phyloP scores from a whole-genome alignment of 2,113 vertebrate genomes.

The Petromus typicus region DNA sequence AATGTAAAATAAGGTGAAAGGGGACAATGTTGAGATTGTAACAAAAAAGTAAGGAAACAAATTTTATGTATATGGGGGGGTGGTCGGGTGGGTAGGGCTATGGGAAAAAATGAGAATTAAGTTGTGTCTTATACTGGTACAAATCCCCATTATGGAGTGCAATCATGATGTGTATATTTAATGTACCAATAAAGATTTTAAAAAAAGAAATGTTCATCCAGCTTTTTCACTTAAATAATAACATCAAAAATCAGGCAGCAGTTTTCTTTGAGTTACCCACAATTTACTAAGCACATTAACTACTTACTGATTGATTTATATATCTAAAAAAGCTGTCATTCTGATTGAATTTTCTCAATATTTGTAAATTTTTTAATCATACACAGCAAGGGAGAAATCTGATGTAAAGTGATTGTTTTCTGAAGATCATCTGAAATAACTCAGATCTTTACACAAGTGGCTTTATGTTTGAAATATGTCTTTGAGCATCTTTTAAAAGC shows the following conservation, averaged over 20 bases:
- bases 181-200: too few relatives aligned
- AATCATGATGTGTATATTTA: too few relatives aligned
- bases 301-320: neutral
- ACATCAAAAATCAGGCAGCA: neutral
- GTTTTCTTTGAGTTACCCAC: neutral
- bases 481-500: constrained; percentile 14
- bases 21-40: too few relatives aligned
- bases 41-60: too few relatives aligned
- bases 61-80: too few relatives aligned
- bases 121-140: too few relatives aligned
- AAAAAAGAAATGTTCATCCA: too few relatives aligned
- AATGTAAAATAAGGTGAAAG: too few relatives aligned
- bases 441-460: constrained; percentile 32
- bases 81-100: too few relatives aligned
- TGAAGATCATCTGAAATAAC: constrained; percentile 47
- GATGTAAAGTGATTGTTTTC: constrained; percentile 34
- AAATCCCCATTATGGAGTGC: too few relatives aligned
- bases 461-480: constrained; percentile 49
- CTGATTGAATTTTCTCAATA: neutral
- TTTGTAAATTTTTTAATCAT: neutral
- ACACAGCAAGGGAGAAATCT: neutral
- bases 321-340: neutral
- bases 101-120: too few relatives aligned
- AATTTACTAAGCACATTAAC: neutral
- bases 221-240: neutral